Evolutionary conservation across 2,797 vertebrate genomes (phyloP).

Genomic region (Miichthys miiuy): DNA sequence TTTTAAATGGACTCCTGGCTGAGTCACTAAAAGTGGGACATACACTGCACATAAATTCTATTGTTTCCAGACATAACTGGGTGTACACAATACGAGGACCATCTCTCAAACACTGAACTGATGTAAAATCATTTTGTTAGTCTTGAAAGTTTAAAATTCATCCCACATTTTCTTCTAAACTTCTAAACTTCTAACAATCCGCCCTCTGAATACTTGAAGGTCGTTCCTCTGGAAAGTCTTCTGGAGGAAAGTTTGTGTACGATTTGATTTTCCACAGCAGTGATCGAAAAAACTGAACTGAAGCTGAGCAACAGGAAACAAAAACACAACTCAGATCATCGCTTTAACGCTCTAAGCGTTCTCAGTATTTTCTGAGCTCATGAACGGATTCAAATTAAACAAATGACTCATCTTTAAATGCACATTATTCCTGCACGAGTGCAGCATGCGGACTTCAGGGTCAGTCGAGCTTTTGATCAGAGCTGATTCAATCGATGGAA

Average conservation of each 20-base stretch:
- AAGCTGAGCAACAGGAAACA: not conserved
- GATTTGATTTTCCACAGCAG: too few species aligned
- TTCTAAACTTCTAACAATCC: too few species aligned
- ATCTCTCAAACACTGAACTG: not conserved
- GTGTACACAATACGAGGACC: not conserved
- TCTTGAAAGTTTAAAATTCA: not conserved
- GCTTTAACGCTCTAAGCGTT: not conserved
- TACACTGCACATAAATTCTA: too few species aligned
- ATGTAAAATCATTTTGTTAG: not conserved
- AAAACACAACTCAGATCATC: not conserved
- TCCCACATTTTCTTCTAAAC: not conserved
- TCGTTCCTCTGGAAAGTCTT: not conserved
- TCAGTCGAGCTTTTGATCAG: conserved; percentile 22
- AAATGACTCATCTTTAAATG: not conserved
- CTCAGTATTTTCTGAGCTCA: not conserved
- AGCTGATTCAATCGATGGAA: conserved; percentile 45
- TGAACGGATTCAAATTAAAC: not conserved
- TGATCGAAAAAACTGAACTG: too few species aligned
- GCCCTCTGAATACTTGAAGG: not conserved
- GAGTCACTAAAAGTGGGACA: not conserved
- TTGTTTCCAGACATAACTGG: not conserved
- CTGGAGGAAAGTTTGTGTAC: too few species aligned
- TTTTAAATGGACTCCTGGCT: not conserved
- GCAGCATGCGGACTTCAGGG: not conserved
- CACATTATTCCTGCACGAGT: not conserved